Evolutionary conservation across 2,797 vertebrate species (phyloP).

Genomic region (Ciconia nigra): DNA sequence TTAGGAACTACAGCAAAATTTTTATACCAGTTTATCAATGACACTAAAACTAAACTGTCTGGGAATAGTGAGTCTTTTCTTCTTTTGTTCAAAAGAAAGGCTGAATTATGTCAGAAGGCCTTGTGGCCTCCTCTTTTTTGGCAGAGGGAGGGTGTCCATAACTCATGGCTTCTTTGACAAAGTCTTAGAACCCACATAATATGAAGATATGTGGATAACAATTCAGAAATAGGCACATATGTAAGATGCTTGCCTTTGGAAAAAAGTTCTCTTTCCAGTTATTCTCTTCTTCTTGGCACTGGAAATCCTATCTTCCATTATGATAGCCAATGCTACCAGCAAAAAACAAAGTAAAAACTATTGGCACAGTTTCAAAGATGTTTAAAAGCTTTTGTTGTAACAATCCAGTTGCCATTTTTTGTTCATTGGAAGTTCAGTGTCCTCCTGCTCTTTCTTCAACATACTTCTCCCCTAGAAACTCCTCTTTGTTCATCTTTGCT

Average conservation of each 20-base stretch:
- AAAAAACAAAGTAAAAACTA: not conserved
- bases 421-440: constrained; percentile 13
- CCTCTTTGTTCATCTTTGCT: constrained; percentile 25
- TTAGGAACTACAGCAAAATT: not conserved
- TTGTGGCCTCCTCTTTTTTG: not conserved
- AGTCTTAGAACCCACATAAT: constrained; percentile 2
- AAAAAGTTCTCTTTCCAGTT: constrained; percentile 9
- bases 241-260: constrained; percentile 15
- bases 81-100: not conserved
- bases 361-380: constrained; percentile 1
- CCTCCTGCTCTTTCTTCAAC: constrained; percentile 34
- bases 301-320: constrained; percentile 20
- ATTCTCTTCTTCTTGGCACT: constrained; percentile 33
- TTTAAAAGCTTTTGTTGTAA: not conserved
- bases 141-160: not conserved
- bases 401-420: constrained; percentile 1
- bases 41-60: not conserved
- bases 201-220: not conserved
- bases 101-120: not conserved
- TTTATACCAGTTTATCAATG: not conserved
- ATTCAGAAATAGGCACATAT: constrained; percentile 21
- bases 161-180: not conserved
- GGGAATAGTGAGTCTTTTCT: not conserved
- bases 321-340: not conserved
- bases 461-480: not conserved